Base-by-base conservation (phyloP, 2,888 invertebrate species). In the Drosophila putrida region DNA sequence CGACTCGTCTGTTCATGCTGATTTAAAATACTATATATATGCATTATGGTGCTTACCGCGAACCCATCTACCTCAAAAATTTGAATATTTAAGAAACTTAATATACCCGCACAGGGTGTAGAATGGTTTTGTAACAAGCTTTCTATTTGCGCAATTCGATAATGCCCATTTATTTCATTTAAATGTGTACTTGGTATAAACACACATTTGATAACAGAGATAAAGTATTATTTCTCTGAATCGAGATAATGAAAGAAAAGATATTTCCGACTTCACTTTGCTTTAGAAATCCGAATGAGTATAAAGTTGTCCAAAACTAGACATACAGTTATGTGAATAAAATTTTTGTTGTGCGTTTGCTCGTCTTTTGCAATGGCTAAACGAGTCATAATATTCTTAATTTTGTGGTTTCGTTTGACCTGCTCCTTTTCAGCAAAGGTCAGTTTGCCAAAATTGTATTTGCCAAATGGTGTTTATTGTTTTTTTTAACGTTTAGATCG, bases 191-290 rank as follows among this genome's bases (percentile, higher is more conserved):
- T 20, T 41, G 51, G 66, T 43, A 63, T 47, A 53, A 27, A 15
- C 20, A 65, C 31, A 71, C 58, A 67, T 31, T 35, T 77, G 60
- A 69, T 70, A 70, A 64, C 33, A 51, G 31, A 72, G 78, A 80
- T 78, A 80, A 80, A 57, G 41, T 46, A 54, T 28, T 36, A 38
- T 54, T 61, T 27, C 36, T 69, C 43, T 60, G 10, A 64, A 54
- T 35, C 33, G 33, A 76, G 67, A 77, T 75, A 75, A 73, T 38
- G 38, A 71, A 61, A 43, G 27, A 63, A 46, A 58, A 64, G 54
- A 76, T 71, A 80, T 44, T 57, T 60, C 25, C 10, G 31, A 51
- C 39, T 75, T 43, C 62, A 41, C 13, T 53, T 47, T 33, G 20
- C 36, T 20, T 31, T 15, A 53, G 8, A 65, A 55, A 53, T 60